A percentile compares a stretch with the other conserved stretches of the same genome.
Conservation (phyloP, 53 echinoderm and acorn worm species). For the Paelopatides confundens region DNA sequence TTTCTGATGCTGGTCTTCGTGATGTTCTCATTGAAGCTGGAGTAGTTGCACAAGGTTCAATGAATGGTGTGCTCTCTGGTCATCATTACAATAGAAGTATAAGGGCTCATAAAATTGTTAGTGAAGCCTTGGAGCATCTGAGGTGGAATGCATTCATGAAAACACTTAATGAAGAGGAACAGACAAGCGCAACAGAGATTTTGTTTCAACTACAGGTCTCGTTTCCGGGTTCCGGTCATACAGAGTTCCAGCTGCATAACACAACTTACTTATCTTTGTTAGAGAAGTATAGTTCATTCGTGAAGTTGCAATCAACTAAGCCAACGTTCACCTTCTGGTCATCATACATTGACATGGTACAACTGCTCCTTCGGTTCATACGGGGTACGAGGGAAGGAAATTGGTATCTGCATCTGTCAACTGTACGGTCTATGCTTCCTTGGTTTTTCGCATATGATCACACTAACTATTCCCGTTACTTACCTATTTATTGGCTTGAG, state of each 20-base stretch:
- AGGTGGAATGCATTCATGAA: constrained; percentile 52
- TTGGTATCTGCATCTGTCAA: constrained; percentile 74
- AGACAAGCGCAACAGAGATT: not conserved
- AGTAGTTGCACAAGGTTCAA: constrained; percentile 63
- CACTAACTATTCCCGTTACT: constrained; percentile 66
- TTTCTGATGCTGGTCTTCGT: constrained; percentile 64
- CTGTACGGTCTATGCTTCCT: constrained; percentile 59
- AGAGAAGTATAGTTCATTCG: constrained; percentile 14
- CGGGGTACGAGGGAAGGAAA: constrained; percentile 65
- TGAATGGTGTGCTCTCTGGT: constrained; percentile 60
- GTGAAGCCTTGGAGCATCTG: constrained; percentile 54
- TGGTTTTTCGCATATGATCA: constrained; percentile 87
- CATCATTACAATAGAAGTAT: constrained; percentile 62
- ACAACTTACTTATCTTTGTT: too few species aligned
- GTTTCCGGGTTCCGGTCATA: not conserved
- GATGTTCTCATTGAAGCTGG: constrained; percentile 61
- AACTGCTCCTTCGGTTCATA: constrained; percentile 65
- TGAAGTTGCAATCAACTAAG: not conserved
- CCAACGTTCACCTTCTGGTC: constrained; percentile 74
- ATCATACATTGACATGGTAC: constrained; percentile 73
- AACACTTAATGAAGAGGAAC: not conserved
- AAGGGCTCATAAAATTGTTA: constrained; percentile 50
- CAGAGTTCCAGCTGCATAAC: not conserved
- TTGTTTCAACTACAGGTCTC: not conserved
- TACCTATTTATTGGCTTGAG: constrained; percentile 65